A percentile compares a stretch with the other conserved stretches of the same genome.
phyloP scores from a whole-genome alignment of 2,888 invertebrate species.

The Drosophila helvetica region DNA sequence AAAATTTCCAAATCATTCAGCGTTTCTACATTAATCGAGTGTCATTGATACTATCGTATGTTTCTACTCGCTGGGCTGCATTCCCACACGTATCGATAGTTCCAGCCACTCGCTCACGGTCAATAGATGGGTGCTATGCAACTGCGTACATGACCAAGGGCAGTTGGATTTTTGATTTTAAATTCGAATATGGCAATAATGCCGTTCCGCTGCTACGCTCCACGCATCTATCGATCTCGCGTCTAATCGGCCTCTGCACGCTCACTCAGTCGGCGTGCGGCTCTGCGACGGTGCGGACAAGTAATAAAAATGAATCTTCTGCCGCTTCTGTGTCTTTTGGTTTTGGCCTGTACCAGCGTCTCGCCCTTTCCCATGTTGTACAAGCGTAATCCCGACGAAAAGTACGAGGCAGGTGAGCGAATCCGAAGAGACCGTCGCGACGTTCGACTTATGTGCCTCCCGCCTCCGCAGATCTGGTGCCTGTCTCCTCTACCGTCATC shows the following conservation, averaged over 20 bases:
- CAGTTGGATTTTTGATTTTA: conserved; percentile 10
- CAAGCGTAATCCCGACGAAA: conserved; percentile 85
- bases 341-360: conserved; percentile 54
- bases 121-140: neutral
- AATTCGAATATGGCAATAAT: neutral
- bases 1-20: too few relatives aligned
- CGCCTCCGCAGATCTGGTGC: conserved; percentile 85
- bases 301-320: conserved; percentile 19
- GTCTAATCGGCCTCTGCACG: neutral
- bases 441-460: neutral
- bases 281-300: conserved; percentile 17
- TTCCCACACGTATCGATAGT: neutral
- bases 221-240: neutral
- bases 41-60: too few relatives aligned
- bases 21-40: neutral
- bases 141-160: neutral
- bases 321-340: conserved; percentile 28
- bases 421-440: neutral
- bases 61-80: neutral
- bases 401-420: conserved; percentile 84
- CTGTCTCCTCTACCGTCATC: conserved; percentile 88
- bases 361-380: conserved; percentile 84
- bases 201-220: neutral
- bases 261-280: conserved; percentile 9
- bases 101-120: neutral